These are phyloP conservation scores for Hestina assimilis DNA, from an alignment of 1,140 invertebrate species.

Conservation along the genomic window DNA sequence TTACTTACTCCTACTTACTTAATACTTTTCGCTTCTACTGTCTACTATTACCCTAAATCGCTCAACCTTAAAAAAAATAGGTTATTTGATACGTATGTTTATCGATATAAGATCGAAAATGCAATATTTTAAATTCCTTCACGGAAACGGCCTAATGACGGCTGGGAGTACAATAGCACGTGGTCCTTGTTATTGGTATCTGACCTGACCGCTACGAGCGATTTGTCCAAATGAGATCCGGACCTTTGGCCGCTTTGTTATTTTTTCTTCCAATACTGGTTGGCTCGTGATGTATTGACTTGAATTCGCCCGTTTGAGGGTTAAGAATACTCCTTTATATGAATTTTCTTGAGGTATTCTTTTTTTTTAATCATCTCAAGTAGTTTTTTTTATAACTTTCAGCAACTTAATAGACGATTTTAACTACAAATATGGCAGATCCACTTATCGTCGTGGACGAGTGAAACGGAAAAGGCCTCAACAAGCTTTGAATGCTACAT, in stretches of 20 bases:
- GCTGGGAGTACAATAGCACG: slow-evolving; percentile 68
- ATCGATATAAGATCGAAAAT: slow-evolving; percentile 41
- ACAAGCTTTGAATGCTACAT: too few species aligned
- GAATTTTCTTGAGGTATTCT: neutral
- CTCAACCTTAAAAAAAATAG: slow-evolving; percentile 1
- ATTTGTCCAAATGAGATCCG: slow-evolving; percentile 77
- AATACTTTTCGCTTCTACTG: too few species aligned
- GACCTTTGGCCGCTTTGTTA: slow-evolving; percentile 65
- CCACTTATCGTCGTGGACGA: too few species aligned
- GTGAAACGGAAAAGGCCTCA: too few species aligned
- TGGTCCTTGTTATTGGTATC: slow-evolving; percentile 75
- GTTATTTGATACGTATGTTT: slow-evolving; percentile 5
- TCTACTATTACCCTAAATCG: neutral
- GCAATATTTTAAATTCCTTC: slow-evolving; percentile 26
- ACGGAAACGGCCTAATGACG: slow-evolving; percentile 72
- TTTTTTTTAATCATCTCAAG: slow-evolving; percentile 16
- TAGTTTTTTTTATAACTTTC: neutral
- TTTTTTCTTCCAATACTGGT: slow-evolving; percentile 50
- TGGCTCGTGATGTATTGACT: slow-evolving; percentile 39
- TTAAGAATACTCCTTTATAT: slow-evolving; percentile 17
- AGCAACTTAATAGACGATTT: too few species aligned
- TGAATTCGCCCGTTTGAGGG: slow-evolving; percentile 18
- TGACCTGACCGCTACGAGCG: slow-evolving; percentile 74
- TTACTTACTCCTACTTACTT: too few species aligned
- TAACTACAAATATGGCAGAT: too few species aligned